Evolutionary conservation across 2,113 vertebrate species (phyloP), one percentile per base, ranked within the genome.

Genomic region (Amblyopsis rosae): DNA sequence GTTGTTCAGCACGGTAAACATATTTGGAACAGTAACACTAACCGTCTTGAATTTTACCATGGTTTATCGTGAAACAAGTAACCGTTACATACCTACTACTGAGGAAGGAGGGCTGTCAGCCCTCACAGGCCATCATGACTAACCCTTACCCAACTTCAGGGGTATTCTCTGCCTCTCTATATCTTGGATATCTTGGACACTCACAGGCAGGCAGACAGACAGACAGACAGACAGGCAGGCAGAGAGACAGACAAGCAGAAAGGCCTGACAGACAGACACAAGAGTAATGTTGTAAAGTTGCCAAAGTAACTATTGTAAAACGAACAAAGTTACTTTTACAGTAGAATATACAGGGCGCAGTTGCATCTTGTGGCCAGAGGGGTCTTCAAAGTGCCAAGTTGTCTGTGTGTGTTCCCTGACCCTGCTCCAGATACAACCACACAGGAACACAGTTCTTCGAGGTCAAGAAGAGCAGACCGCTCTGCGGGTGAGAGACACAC

Each of bases 401-500:
- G n/a, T 53, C 12, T 6, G 6, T 53, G n/a, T 53, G 15, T 70
- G 49, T 10, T 80, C 87, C 89, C 92, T 94, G 90, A 94, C 88
- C 60, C 65, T 76, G 72, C 76, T 63, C 71, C 93, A 99, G 97
- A 94, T 99, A 99, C 88, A 99, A 99, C 92, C 97, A 99, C 79
- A 99, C 97, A 0, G 97, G 97, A 88, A 99, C 96, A 15, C 97
- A 99, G 87, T 98, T 99, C 93, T 99, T 98, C 53, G 97, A 99
- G 88, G 96, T 99, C 82, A 96, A 95, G 88, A 99, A 99, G 92
- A 95, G 89, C 75, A 94, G 97, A 83, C 97, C 97, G 33, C 87
- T 99, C 41, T 96, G 95, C 78, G 96, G 96, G 97, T 99, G 88
- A 94, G 96, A 88, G 51, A 41, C 35, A 8, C 35, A 6, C 35